These are phyloP conservation scores for Acrobasis repandana DNA, from an alignment of 2,888 invertebrate species.

Conservation along the genomic window DNA sequence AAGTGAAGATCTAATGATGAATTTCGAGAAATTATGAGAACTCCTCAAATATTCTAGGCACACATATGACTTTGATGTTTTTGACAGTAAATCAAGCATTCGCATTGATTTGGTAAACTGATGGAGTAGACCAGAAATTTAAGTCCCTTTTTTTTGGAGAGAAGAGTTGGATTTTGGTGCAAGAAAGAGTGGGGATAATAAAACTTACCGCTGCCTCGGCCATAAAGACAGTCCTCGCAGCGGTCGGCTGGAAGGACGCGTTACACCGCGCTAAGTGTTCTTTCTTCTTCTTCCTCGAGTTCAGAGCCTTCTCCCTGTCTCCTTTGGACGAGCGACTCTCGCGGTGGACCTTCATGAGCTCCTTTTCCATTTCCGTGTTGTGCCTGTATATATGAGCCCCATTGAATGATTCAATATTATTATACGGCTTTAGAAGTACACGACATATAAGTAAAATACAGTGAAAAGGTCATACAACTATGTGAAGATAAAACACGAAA, in stretches of 20 bases:
- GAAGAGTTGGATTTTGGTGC: no score
- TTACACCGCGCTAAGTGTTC: slow-evolving; percentile 72
- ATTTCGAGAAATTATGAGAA: no score
- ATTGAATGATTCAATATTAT: slow-evolving; percentile 8
- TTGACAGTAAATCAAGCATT: no score
- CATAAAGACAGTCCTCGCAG: slow-evolving; percentile 28
- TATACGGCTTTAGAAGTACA: neutral
- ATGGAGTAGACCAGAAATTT: no score
- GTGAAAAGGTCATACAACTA: no score
- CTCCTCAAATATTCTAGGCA: no score
- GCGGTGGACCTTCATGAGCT: slow-evolving; percentile 87
- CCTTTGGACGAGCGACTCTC: slow-evolving; percentile 77
- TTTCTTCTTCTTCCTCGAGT: slow-evolving; percentile 69
- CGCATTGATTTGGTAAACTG: no score
- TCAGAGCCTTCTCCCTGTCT: slow-evolving; percentile 43
- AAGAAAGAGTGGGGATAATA: neutral
- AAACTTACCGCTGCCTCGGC: slow-evolving; percentile 30
- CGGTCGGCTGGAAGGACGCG: slow-evolving; percentile 56
- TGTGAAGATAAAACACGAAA: no score
- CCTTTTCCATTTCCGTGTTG: slow-evolving; percentile 92
- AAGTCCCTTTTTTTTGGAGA: no score
- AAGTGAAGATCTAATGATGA: no score
- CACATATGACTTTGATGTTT: no score
- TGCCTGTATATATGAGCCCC: slow-evolving; percentile 77
- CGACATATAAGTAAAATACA: slow-evolving; percentile 16